Base-by-base conservation (phyloP, 2,113 vertebrate species). In the Pao palembangensis region DNA sequence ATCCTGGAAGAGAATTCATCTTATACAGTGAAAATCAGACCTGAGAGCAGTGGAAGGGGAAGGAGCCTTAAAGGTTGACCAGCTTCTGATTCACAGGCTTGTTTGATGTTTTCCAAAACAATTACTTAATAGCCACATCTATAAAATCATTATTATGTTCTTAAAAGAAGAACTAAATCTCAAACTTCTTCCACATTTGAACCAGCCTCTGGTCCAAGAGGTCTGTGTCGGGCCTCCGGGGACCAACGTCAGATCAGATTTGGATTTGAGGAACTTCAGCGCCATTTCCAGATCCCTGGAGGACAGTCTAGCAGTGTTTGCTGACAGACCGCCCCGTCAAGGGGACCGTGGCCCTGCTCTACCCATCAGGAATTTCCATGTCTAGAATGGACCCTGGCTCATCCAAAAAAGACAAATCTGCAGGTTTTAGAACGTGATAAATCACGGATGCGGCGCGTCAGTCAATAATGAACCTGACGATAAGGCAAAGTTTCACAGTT, bases 391-490 rank as follows among this genome's bases (percentile, higher is more conserved):
- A 70, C 51, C 43, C 63, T 4, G 1, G 3, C 13, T 4, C 49
- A 50, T 69, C 75, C 54, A 17, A 54, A 28, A 51, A 13, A 49
- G 23, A n/a, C 13, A 56, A 43, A 66, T 43, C 58, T 65, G 42
- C 51, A 48, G 17, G 28, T 55, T 74, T 15, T 61, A 57, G 59
- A 69, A 63, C 43, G 50, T 56, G 41, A 6, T 7, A 28, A 28
- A 28, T 28, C 5, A 28, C 25, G 5, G 34, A 12, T 38, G 34
- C 10, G 10, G 34, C 8, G 1, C 41, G 46, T 48, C 58, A 11
- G 47, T 66, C 51, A 75, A 81, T 58, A 58, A 76, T 78, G 54
- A 58, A 73, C 64, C 58, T 18, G 38, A 65, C 49, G 55, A 20
- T 0, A 16, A 18, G 18, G 8, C 21, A 17, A 55, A 57, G 54